Evolutionary conservation across 2,113 vertebrate species (phyloP).

Genomic region (Cepphus grylle): DNA sequence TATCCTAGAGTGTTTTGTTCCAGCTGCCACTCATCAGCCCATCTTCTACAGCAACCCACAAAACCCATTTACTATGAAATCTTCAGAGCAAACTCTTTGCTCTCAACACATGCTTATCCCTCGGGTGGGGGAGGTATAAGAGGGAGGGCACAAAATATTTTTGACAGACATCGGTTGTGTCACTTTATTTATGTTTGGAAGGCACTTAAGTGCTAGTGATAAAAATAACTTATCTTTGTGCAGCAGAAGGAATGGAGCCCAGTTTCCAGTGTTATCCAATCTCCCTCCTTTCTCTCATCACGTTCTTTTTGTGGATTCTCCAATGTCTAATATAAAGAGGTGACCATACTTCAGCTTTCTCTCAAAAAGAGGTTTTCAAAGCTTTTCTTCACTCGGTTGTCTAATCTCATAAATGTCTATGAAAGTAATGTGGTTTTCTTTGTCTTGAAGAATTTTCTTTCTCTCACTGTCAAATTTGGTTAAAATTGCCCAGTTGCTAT

Average conservation of each 20-base stretch:
- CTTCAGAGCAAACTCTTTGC: neutral
- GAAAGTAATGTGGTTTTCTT: constrained; percentile 14
- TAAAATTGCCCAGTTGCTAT: neutral
- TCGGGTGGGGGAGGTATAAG: neutral
- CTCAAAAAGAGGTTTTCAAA: constrained; percentile 13
- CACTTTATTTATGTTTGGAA: neutral
- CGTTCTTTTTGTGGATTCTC: neutral
- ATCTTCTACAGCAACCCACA: neutral
- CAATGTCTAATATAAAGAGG: neutral
- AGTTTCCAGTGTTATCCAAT: neutral
- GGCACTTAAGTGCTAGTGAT: neutral
- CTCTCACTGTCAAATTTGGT: constrained; percentile 39
- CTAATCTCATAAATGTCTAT: neutral
- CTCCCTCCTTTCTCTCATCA: neutral
- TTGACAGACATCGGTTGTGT: neutral
- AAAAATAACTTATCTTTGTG: neutral
- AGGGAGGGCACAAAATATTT: neutral
- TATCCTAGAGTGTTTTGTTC: neutral
- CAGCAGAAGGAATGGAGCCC: neutral
- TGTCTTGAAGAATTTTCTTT: constrained; percentile 4
- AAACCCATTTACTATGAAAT: neutral
- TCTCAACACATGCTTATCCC: neutral
- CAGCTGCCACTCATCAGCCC: neutral
- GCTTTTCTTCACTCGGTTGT: constrained; percentile 21
- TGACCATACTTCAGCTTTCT: neutral